A percentile compares a stretch with the other conserved stretches of the same genome.
Evolutionary conservation across 2,113 vertebrate genomes (phyloP).

Genomic region (Pristiophorus japonicus): DNA sequence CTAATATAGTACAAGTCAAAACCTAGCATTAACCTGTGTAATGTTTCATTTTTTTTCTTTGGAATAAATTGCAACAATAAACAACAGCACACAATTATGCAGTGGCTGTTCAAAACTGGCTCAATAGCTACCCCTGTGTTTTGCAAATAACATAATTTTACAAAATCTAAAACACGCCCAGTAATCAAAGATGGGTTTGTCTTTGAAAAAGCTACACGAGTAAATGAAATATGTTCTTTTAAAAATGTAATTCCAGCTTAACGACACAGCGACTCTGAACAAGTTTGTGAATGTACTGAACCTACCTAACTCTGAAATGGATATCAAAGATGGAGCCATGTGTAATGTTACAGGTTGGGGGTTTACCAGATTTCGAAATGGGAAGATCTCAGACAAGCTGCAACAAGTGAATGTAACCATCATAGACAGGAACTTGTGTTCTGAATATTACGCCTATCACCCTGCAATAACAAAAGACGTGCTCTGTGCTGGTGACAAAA

Average conservation of each 20-base stretch:
- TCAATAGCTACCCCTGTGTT: not conserved
- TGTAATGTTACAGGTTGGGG: slow-evolving; percentile 29
- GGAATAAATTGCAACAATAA: not conserved
- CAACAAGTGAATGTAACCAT: slow-evolving; percentile 22
- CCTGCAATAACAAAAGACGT: not conserved
- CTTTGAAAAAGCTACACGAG: not conserved
- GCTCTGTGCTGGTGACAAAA: slow-evolving; percentile 27
- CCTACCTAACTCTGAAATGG: not conserved
- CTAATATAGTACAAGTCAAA: not conserved
- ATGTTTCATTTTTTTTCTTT: not conserved
- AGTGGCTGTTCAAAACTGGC: not conserved
- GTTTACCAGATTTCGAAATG: rapidly evolving
- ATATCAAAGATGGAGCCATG: not conserved
- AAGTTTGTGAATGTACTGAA: not conserved
- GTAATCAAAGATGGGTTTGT: not conserved
- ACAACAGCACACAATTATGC: too few species aligned
- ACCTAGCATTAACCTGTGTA: not conserved
- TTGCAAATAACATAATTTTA: not conserved
- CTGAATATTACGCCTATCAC: not conserved
- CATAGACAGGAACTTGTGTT: slow-evolving; percentile 13
- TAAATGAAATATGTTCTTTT: not conserved
- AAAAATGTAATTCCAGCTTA: not conserved
- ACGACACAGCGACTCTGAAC: not conserved
- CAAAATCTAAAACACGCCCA: not conserved
- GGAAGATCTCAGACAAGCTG: not conserved